Conservation (phyloP, 92 coral and sea anemone genomes). For the Siderastrea radians region DNA sequence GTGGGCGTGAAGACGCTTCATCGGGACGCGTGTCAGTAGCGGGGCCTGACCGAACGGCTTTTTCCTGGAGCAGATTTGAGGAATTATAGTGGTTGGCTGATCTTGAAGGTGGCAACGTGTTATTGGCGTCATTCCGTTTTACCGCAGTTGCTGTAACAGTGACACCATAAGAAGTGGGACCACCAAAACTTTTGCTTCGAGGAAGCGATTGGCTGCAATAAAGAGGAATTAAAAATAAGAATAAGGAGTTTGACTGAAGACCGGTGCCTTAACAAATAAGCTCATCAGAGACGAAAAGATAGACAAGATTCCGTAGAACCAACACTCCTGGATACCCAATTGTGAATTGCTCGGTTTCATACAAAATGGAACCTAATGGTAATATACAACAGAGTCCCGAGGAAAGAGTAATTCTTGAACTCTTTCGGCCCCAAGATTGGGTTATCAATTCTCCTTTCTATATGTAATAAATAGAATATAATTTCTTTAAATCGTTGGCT, state of each 20-base stretch:
- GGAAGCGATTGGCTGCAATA: conserved; percentile 39
- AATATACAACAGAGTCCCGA: no score
- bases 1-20: conserved; percentile 59
- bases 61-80: conserved; percentile 75
- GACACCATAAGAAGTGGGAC: conserved; percentile 74
- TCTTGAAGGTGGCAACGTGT: conserved; percentile 69
- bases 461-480: no score
- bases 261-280: not conserved
- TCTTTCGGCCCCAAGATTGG: no score
- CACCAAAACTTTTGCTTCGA: conserved; percentile 82
- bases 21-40: conserved; percentile 43
- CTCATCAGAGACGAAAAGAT: not conserved
- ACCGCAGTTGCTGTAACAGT: conserved; percentile 77
- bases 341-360: no score
- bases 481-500: no score
- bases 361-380: no score
- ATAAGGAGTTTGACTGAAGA: no score
- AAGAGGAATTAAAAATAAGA: not conserved
- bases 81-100: conserved; percentile 87
- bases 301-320: no score
- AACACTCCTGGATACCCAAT: no score
- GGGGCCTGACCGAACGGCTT: conserved; percentile 24
- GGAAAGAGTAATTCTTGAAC: no score
- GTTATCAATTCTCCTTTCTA: no score
- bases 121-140: conserved; percentile 45